Conservation (phyloP, 1,140 invertebrate species). For the Drosophila lacteicornis region DNA sequence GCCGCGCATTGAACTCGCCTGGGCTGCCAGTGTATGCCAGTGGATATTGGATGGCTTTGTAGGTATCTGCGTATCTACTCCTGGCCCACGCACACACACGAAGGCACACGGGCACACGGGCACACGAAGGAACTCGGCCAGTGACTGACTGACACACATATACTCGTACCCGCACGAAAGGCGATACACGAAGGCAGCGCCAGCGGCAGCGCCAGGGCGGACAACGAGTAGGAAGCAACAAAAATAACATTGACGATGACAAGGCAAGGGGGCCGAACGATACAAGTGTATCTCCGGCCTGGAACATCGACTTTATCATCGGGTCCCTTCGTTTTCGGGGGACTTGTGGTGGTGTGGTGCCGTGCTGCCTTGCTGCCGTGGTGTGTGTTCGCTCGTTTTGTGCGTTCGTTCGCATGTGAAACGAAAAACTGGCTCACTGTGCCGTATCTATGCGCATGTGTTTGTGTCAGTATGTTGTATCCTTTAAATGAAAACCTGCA, state of each 20-base stretch:
- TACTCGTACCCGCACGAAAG: slow-evolving; percentile 41
- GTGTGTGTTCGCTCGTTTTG: slow-evolving; percentile 65
- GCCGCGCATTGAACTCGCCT: slow-evolving; percentile 71
- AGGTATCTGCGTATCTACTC: slow-evolving; percentile 67
- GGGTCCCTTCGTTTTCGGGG: slow-evolving; percentile 63
- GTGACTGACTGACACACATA: slow-evolving; percentile 81
- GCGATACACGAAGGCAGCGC: slow-evolving; percentile 30
- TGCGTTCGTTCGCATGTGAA: slow-evolving; percentile 57
- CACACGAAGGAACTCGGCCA: slow-evolving; percentile 45
- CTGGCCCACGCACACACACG: slow-evolving; percentile 42
- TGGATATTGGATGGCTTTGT: slow-evolving; percentile 45
- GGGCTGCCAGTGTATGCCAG: slow-evolving; percentile 20
- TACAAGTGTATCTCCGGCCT: slow-evolving; percentile 76
- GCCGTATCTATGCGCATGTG: slow-evolving; percentile 47
- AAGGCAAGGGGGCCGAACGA: slow-evolving; percentile 45
- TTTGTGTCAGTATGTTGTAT: slow-evolving; percentile 42
- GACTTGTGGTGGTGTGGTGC: slow-evolving; percentile 27
- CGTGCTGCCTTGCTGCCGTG: background rate
- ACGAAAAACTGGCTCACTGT: slow-evolving; percentile 57
- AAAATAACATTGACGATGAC: slow-evolving; percentile 80
- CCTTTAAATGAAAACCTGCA: slow-evolving; percentile 50
- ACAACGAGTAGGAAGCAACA: slow-evolving; percentile 74
- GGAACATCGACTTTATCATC: slow-evolving; percentile 78
- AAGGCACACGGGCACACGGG: slow-evolving; percentile 17
- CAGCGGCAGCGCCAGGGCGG: slow-evolving; percentile 17